Evolutionary conservation across 2,113 vertebrate species (phyloP), one percentile per base, ranked within the genome.

Genomic region (Nannospalax galili): DNA sequence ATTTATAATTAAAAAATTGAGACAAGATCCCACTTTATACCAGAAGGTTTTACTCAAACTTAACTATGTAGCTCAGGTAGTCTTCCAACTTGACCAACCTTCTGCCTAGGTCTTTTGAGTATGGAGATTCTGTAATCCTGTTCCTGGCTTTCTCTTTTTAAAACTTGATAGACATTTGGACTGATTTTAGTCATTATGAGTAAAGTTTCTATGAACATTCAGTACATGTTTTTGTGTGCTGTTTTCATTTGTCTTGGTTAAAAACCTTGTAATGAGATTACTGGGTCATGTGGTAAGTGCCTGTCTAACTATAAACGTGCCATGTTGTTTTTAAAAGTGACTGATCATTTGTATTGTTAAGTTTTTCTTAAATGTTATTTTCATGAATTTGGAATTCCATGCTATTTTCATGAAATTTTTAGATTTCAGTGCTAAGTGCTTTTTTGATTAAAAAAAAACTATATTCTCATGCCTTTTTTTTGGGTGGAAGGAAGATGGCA

Each of bases 261-360:
- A 22, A 78, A 70, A 88, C 32, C 42, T 91, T 73, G 72, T 65
- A 88, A 74, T 93, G 69, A 82, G 78, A 91, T 91, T 92, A 32
- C 60, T 35, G 58, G 65, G 86, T 91, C 58, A 40, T 73, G 32
- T 70, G 85, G 58, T 91, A 95, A 95, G 82, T 92, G n/a, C 96
- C 40, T 75, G 42, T 82, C 85, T 90, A 80, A 84, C 80, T 14
- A 52, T 92, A 74, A 94, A 69, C 69, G 35, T 60, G 40, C 28
- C 40, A 35, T 28, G 77, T 58, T 92, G 15, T 93, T 88, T 94
- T 85, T 65, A 37, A 37, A 3, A 60, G 69, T 80, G 64, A 30
- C 11, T 19, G 30, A 78, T 56, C 24, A 8, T 89, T 84, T 52
- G 7, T 90, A 45, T 42, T 60, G 42, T 62, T 80, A 52, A 35